These are phyloP conservation scores for Ranitomeya variabilis DNA, from an alignment of 2,113 vertebrate genomes.

Conservation along the genomic window DNA sequence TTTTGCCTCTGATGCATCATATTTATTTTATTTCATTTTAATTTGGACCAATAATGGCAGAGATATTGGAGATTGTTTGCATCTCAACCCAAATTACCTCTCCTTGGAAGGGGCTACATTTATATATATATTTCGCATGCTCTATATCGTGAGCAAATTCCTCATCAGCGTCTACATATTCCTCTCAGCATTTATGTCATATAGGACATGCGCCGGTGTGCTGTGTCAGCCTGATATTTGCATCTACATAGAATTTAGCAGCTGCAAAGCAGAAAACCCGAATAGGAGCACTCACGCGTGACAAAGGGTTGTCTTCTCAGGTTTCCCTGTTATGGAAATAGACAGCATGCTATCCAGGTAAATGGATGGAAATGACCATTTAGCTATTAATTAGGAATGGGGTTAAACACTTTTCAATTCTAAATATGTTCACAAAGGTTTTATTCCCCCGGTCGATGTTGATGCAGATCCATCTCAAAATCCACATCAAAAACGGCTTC, in stretches of 20 bases:
- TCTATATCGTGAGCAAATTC: not conserved
- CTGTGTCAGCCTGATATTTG: not conserved
- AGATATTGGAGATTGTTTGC: no score
- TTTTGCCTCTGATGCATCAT: no score
- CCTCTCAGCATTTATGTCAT: not conserved
- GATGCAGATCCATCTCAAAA: no score
- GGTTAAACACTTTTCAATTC: not conserved
- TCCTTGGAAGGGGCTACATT: not conserved
- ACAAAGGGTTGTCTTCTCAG: not conserved
- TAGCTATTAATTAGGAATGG: no score
- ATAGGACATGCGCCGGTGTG: not conserved
- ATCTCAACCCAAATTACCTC: no score
- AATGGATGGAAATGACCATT: slow-evolving; percentile 34
- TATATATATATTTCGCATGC: not conserved
- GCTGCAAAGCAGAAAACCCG: not conserved
- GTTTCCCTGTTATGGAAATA: slow-evolving; percentile 26
- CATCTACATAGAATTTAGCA: not conserved
- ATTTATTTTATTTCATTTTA: no score
- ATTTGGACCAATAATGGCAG: no score
- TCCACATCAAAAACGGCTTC: no score
- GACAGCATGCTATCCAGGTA: not conserved
- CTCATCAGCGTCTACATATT: not conserved
- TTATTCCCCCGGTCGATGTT: no score
- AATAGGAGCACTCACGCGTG: not conserved
- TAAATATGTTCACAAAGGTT: no score